phyloP scores from a whole-genome alignment of 2,797 vertebrate species.

The Danio jaintianensis region DNA sequence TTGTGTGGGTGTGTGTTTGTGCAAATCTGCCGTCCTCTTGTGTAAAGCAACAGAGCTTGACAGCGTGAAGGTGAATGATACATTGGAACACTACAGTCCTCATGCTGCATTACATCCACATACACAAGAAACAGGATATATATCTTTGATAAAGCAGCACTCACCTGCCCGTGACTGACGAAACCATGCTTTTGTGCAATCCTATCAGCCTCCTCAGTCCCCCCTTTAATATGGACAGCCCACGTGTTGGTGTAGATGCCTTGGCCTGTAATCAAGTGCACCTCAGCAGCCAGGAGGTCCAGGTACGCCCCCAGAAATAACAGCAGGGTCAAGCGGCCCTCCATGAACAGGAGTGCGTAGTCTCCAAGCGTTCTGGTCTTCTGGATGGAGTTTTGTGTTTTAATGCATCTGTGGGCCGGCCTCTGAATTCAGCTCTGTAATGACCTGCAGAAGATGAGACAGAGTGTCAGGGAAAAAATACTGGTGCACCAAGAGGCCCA shows the following conservation, averaged over 20 bases:
- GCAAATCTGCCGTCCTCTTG: constrained; percentile 8
- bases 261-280: constrained; percentile 64
- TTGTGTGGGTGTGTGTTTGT: constrained; percentile 19
- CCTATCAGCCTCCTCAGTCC: constrained; percentile 74
- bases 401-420: constrained; percentile 45
- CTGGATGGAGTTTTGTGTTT: constrained; percentile 31
- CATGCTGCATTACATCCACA: constrained; percentile 18
- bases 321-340: constrained; percentile 86
- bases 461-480: constrained; percentile 61
- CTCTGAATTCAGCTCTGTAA: constrained; percentile 22
- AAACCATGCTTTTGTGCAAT: constrained; percentile 84
- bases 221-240: constrained; percentile 78
- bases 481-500: constrained; percentile 48
- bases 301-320: constrained; percentile 83
- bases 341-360: constrained; percentile 85
- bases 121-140: neutral
- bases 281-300: constrained; percentile 71
- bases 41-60: constrained; percentile 19
- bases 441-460: constrained; percentile 74
- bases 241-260: constrained; percentile 85
- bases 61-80: constrained; percentile 27
- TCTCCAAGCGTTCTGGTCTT: constrained; percentile 61
- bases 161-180: constrained; percentile 81
- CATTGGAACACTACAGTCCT: neutral
- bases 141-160: constrained; percentile 56